Evolutionary conservation across 64 coral and sea anemone genomes (phyloP).

Genomic region (Stichodactyla mertensii): DNA sequence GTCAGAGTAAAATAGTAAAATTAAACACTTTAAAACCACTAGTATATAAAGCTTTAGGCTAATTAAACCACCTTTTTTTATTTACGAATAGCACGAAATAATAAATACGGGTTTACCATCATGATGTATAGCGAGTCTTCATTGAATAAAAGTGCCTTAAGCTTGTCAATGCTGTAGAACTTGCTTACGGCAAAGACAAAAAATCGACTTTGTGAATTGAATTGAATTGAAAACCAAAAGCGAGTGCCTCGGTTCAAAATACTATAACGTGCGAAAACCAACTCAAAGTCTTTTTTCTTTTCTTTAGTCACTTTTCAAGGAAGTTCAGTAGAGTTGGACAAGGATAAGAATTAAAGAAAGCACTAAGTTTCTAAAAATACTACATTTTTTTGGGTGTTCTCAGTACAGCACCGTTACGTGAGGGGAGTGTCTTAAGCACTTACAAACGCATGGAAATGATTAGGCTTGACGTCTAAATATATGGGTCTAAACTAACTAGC

Average conservation of each 20-base stretch:
- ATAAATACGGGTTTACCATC: not conserved
- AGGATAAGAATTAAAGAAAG: not conserved
- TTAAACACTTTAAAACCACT: conserved; percentile 11
- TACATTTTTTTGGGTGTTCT: not conserved
- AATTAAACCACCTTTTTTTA: conserved; percentile 12
- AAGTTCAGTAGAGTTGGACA: not conserved
- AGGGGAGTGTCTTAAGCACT: not conserved
- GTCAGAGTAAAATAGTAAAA: not conserved
- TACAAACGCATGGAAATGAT: conserved; percentile 3
- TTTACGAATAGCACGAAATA: not conserved
- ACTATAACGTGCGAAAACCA: not conserved
- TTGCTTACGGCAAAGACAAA: not conserved
- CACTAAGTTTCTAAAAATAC: not conserved
- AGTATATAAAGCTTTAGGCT: not conserved
- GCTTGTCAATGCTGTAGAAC: not conserved
- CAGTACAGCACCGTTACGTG: not conserved
- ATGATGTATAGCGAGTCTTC: not conserved
- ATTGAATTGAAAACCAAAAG: not conserved
- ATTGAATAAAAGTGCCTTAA: not conserved
- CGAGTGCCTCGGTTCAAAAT: not conserved
- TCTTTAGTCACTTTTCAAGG: not conserved
- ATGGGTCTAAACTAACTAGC: not conserved
- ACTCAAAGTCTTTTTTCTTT: not conserved
- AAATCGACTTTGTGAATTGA: not conserved
- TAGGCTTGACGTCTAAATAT: not conserved